Conservation (phyloP, 2,888 invertebrate genomes). For the Dicyrtomina minuta region DNA sequence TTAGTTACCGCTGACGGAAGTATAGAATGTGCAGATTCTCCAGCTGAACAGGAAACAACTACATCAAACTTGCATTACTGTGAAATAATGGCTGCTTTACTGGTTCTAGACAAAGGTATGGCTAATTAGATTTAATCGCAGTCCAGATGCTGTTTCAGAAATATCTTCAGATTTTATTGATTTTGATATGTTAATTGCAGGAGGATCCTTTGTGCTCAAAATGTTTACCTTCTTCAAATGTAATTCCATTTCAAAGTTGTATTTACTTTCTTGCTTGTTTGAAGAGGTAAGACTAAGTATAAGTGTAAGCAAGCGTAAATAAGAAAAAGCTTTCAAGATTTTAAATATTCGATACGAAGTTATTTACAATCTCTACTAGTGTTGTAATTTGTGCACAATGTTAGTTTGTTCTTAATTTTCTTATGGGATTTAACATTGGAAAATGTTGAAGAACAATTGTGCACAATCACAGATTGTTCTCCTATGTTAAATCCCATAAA, state of each 20-base stretch:
- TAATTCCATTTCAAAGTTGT: constrained; percentile 75
- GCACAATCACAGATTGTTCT: too few species aligned
- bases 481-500: too few species aligned
- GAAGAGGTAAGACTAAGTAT: constrained; percentile 54
- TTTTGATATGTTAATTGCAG: constrained; percentile 57
- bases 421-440: too few species aligned
- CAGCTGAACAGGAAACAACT: constrained; percentile 80
- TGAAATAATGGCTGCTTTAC: constrained; percentile 76
- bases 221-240: constrained; percentile 88
- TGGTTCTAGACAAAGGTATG: constrained; percentile 65
- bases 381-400: background rate
- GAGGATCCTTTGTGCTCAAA: constrained; percentile 81
- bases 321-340: too few species aligned
- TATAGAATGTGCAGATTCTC: constrained; percentile 77
- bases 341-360: background rate
- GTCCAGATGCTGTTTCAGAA: background rate
- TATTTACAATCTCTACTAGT: background rate
- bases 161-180: background rate
- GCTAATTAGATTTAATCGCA: too few species aligned
- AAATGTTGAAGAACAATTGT: too few species aligned
- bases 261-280: constrained; percentile 75
- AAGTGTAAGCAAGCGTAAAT: too few species aligned
- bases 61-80: constrained; percentile 79
- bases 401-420: background rate
- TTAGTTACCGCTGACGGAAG: constrained; percentile 93